Evolutionary conservation across 1,140 invertebrate genomes (phyloP).

Genomic region (Anastrepha ludens): DNA sequence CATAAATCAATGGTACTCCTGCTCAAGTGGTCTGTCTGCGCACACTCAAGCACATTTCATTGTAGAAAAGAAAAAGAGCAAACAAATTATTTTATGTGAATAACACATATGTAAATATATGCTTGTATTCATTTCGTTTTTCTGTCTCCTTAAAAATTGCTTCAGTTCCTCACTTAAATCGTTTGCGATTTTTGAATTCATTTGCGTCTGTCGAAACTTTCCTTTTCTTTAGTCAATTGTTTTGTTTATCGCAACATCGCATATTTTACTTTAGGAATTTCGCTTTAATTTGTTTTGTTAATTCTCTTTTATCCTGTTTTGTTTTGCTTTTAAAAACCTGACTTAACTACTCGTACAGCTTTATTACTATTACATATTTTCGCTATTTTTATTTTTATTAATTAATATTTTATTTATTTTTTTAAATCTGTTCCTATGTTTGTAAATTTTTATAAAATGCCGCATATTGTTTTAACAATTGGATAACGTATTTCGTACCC

Average conservation of each 20-base stretch:
- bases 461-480: slow-evolving; percentile 32
- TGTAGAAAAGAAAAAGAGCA: no score
- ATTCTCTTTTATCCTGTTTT: neutral
- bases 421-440: slow-evolving; percentile 29
- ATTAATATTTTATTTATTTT: neutral
- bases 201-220: neutral
- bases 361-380: neutral
- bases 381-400: neutral
- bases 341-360: slow-evolving; percentile 16
- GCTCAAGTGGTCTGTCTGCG: no score
- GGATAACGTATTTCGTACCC: neutral
- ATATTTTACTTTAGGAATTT: neutral
- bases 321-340: slow-evolving; percentile 1
- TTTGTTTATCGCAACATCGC: neutral
- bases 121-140: neutral
- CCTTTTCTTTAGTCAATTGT: neutral
- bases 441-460: slow-evolving; percentile 47
- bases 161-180: neutral
- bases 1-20: no score
- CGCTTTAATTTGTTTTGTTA: neutral
- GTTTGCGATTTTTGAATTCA: neutral
- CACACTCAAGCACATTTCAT: no score
- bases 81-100: no score
- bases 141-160: neutral
- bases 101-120: neutral